Evolutionary conservation across 1,140 invertebrate genomes (phyloP).

Genomic region (Papilio polytes): DNA sequence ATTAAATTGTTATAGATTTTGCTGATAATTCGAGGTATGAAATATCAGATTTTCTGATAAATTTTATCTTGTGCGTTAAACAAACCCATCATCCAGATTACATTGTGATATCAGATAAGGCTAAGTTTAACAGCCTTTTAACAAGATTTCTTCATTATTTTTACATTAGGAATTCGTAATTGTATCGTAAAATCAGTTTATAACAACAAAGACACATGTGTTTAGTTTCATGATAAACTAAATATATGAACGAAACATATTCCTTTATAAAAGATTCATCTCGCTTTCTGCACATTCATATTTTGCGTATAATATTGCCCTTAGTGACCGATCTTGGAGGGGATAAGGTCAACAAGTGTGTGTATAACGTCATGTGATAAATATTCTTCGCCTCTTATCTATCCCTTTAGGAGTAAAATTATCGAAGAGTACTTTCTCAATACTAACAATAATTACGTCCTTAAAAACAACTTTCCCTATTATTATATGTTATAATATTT

Average conservation of each 20-base stretch:
- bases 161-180: slow-evolving; percentile 41
- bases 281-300: neutral
- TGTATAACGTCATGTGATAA: neutral
- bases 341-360: neutral
- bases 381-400: neutral
- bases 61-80: slow-evolving; percentile 68
- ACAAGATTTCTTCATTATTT: slow-evolving; percentile 40
- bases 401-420: neutral
- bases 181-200: slow-evolving; percentile 10
- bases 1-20: slow-evolving; percentile 56
- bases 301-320: neutral
- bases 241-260: neutral
- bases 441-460: neutral
- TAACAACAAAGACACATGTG: neutral
- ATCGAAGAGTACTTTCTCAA: neutral
- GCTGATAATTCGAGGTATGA: slow-evolving; percentile 54
- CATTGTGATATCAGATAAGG: slow-evolving; percentile 69
- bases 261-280: neutral
- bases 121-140: slow-evolving; percentile 72
- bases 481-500: neutral
- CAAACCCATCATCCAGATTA: slow-evolving; percentile 65
- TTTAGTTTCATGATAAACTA: neutral
- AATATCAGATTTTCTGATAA: slow-evolving; percentile 74
- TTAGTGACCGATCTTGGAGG: neutral
- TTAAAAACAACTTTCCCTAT: neutral